A percentile compares a stretch with the other conserved stretches of the same genome.
These are phyloP conservation scores for Diplazon laetatorius DNA, from an alignment of 2,888 invertebrate genomes.

Conservation along the genomic window DNA sequence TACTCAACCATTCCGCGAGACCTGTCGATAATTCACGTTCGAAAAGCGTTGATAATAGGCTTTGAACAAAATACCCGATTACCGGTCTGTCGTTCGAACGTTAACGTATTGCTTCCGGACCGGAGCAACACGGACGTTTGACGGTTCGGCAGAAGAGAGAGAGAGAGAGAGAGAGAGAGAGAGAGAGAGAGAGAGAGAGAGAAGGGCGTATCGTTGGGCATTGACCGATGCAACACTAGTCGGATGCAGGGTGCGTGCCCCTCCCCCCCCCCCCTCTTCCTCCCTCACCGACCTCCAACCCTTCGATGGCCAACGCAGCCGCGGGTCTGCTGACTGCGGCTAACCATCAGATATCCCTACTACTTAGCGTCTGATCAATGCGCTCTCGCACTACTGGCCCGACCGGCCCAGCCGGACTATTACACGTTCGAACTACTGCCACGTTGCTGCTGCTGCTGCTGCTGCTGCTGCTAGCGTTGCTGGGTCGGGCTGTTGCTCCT, in stretches of 20 bases:
- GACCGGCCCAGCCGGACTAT: slow-evolving; percentile 44
- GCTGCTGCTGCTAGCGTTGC: slow-evolving; percentile 1
- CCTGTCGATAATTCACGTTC: too few relatives aligned
- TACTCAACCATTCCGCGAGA: too few relatives aligned
- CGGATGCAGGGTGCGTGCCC: slow-evolving; percentile 25
- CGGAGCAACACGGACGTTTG: background rate
- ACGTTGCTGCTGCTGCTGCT: background rate
- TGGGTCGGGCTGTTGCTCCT: background rate
- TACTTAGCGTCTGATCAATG: slow-evolving; percentile 58
- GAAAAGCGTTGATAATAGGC: too few relatives aligned
- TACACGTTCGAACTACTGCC: slow-evolving; percentile 53
- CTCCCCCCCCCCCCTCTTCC: too few relatives aligned
- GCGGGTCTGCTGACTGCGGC: slow-evolving; percentile 49
- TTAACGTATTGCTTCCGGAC: background rate
- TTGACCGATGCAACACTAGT: slow-evolving; percentile 48
- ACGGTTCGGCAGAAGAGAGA: background rate
- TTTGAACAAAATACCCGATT: slow-evolving; percentile 2
- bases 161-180: too few relatives aligned
- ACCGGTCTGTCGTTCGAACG: background rate
- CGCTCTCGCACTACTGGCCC: slow-evolving; percentile 47
- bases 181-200: too few relatives aligned
- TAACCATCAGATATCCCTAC: slow-evolving; percentile 57
- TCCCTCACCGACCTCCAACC: background rate
- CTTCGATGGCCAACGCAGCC: slow-evolving; percentile 7
- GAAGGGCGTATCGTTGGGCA: slow-evolving; percentile 40